Percentiles rank a stretch among this genome's conserved stretches.
phyloP scores from a whole-genome alignment of 2,797 vertebrate species.

The Streptopelia turtur region DNA sequence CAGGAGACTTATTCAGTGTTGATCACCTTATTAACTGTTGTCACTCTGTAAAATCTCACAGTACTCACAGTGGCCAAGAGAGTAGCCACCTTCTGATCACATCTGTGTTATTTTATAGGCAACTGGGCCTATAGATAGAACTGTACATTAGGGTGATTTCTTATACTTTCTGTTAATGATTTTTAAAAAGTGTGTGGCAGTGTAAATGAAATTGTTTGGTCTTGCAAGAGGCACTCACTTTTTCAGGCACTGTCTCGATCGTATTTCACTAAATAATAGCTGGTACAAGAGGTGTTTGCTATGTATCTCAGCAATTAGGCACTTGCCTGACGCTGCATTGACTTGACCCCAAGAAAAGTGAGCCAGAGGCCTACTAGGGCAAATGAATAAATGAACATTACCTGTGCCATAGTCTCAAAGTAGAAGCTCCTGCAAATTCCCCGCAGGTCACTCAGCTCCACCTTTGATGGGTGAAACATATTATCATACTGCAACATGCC shows the following conservation, averaged over 20 bases:
- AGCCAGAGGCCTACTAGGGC: background rate
- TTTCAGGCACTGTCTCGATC: background rate
- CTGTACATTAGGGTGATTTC: slow-evolving; percentile 1
- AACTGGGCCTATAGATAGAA: background rate
- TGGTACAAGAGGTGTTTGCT: background rate
- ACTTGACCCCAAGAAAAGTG: background rate
- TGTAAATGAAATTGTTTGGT: background rate
- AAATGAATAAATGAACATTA: background rate
- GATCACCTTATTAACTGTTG: background rate
- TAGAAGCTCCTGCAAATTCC: background rate
- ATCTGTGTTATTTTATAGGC: slow-evolving; percentile 11
- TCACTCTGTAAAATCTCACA: background rate
- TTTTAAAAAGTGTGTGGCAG: background rate
- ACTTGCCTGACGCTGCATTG: background rate
- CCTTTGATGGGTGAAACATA: background rate
- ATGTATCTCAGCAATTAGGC: background rate
- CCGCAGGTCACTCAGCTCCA: background rate
- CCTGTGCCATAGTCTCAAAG: background rate
- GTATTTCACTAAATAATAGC: background rate
- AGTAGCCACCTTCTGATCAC: background rate
- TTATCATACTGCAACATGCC: background rate
- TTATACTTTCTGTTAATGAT: background rate
- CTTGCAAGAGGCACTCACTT: background rate
- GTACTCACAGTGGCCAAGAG: background rate
- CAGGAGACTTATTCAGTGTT: background rate